phyloP scores from a whole-genome alignment of 2,113 vertebrate species.

The Dendrocopos noguchii region DNA sequence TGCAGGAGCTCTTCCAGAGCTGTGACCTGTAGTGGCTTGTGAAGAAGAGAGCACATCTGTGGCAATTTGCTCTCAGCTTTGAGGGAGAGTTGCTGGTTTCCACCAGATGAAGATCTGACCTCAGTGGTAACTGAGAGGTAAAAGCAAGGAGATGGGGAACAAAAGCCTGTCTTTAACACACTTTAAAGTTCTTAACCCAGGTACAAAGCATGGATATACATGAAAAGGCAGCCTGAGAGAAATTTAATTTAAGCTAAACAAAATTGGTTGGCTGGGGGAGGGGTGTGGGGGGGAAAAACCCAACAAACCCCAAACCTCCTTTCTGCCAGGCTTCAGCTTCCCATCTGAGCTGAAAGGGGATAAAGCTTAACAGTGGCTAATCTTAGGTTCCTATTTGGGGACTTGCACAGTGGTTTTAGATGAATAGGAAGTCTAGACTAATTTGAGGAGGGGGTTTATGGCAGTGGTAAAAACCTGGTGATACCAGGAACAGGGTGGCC shows the following conservation, averaged over 20 bases:
- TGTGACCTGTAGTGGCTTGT: neutral
- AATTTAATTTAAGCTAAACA: neutral
- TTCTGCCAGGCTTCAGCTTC: neutral
- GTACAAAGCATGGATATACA: neutral
- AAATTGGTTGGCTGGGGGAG: neutral
- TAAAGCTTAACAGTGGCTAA: neutral
- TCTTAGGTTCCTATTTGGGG: neutral
- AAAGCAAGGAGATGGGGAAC: neutral
- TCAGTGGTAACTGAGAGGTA: neutral
- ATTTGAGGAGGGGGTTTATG: neutral
- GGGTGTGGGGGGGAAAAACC: no score
- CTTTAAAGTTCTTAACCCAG: constrained; percentile 4
- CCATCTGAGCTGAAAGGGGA: neutral
- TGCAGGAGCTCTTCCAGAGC: neutral
- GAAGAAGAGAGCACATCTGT: neutral
- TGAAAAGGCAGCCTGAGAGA: neutral
- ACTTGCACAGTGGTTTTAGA: neutral
- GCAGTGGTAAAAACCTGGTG: neutral
- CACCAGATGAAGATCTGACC: neutral
- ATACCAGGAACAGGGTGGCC: no score
- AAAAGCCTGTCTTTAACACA: neutral
- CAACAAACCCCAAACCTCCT: neutral
- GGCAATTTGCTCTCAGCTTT: neutral
- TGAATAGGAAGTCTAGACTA: neutral
- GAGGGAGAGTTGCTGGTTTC: neutral